A percentile compares a stretch with the other conserved stretches of the same genome.
Conservation (phyloP, 2,888 invertebrate species). For the Drosophila kambysellisi region DNA sequence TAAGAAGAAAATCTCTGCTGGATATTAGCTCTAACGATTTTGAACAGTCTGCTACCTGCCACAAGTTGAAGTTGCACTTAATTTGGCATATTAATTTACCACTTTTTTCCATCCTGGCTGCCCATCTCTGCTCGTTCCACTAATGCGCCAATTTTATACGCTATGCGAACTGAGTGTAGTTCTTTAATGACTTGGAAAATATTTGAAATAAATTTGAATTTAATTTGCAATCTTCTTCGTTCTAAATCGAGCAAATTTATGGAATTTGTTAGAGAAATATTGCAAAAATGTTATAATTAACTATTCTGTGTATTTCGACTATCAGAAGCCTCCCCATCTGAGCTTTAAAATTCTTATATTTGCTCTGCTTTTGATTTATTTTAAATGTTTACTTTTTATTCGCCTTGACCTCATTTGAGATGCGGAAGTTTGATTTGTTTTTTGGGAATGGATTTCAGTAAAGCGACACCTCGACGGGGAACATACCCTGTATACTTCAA, state of each 20-base stretch:
- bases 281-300: neutral
- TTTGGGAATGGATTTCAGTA: neutral
- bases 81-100: constrained; percentile 66
- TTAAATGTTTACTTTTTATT: neutral
- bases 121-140: constrained; percentile 8
- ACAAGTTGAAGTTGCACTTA: constrained; percentile 56
- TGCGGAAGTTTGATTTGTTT: constrained; percentile 9
- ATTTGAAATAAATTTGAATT: neutral
- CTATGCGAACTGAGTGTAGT: constrained; percentile 18
- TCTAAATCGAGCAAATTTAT: neutral
- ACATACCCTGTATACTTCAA: neutral
- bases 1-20: constrained; percentile 46
- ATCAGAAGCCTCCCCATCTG: neutral
- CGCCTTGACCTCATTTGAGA: constrained; percentile 37
- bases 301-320: neutral
- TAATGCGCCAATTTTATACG: constrained; percentile 44
- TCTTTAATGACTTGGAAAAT: constrained; percentile 5
- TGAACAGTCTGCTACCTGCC: constrained; percentile 55
- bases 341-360: neutral
- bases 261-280: neutral
- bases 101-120: constrained; percentile 1
- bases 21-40: constrained; percentile 58
- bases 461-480: neutral
- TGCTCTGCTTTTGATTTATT: neutral
- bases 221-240: neutral